A percentile compares a stretch with the other conserved stretches of the same genome.
Evolutionary conservation across 2,888 invertebrate genomes (phyloP).

Genomic region (Hirudinaria manillensis): DNA sequence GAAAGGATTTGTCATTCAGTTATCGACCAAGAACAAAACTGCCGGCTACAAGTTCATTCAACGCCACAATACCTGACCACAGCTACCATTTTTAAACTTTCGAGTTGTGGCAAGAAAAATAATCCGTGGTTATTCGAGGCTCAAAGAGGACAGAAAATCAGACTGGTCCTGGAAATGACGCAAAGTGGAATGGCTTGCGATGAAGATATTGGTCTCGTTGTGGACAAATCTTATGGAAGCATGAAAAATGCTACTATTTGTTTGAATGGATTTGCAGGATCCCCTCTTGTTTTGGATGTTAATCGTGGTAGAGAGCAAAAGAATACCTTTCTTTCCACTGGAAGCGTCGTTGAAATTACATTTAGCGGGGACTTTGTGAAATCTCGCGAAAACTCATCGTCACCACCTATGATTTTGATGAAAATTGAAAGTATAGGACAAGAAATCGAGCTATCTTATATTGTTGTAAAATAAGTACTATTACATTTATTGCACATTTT

Average conservation of each 20-base stretch:
- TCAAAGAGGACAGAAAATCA: slow-evolving; percentile 17
- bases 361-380: neutral
- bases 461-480: neutral
- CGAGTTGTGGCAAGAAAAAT: neutral
- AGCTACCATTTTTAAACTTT: no score
- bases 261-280: neutral
- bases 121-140: neutral
- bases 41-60: no score
- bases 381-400: no score
- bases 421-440: neutral
- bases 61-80: no score
- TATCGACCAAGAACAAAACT: no score
- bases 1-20: neutral
- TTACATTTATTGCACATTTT: neutral
- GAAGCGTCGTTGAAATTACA: no score
- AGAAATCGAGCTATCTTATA: neutral
- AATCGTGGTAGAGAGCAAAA: no score
- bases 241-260: neutral
- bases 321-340: no score
- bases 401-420: no score
- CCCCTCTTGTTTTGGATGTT: no score
- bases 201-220: neutral
- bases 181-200: neutral
- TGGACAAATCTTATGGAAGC: neutral
- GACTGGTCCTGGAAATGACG: neutral